phyloP scores from a whole-genome alignment of 2,888 invertebrate species.

The Argyresthia albistria region DNA sequence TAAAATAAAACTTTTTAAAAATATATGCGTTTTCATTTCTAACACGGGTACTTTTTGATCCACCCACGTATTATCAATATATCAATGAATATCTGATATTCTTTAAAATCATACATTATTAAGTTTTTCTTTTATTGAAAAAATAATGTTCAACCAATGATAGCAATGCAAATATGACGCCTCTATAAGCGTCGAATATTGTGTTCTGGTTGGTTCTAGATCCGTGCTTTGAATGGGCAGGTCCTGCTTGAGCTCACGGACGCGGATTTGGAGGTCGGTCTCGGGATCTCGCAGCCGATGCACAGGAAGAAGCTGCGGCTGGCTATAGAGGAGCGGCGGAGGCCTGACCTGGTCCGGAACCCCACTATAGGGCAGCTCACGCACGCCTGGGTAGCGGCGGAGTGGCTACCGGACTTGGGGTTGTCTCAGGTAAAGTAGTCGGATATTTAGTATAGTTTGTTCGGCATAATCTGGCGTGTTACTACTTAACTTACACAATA shows the following conservation, averaged over 20 bases:
- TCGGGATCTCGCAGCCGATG: slow-evolving; percentile 93
- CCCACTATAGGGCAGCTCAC: slow-evolving; percentile 89
- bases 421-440: slow-evolving; percentile 83
- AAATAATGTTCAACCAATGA: background rate
- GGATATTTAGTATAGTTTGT: background rate
- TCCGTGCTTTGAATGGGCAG: slow-evolving; percentile 80
- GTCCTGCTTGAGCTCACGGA: slow-evolving; percentile 93
- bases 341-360: slow-evolving; percentile 89
- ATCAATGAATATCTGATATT: background rate
- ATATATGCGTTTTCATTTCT: no score
- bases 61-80: background rate
- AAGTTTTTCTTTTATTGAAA: background rate
- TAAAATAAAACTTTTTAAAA: no score
- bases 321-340: slow-evolving; percentile 93
- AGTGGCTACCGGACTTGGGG: slow-evolving; percentile 94
- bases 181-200: slow-evolving; percentile 70
- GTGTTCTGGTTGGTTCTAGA: slow-evolving; percentile 76
- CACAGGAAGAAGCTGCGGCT: slow-evolving; percentile 93
- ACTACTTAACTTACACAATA: no score
- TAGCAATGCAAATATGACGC: slow-evolving; percentile 26
- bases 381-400: slow-evolving; percentile 94
- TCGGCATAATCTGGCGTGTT: background rate
- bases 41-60: no score
- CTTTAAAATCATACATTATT: background rate
- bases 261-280: slow-evolving; percentile 89